These are phyloP conservation scores for Thalassarche chlororhynchos DNA, from an alignment of 2,113 vertebrate genomes.

Conservation along the genomic window DNA sequence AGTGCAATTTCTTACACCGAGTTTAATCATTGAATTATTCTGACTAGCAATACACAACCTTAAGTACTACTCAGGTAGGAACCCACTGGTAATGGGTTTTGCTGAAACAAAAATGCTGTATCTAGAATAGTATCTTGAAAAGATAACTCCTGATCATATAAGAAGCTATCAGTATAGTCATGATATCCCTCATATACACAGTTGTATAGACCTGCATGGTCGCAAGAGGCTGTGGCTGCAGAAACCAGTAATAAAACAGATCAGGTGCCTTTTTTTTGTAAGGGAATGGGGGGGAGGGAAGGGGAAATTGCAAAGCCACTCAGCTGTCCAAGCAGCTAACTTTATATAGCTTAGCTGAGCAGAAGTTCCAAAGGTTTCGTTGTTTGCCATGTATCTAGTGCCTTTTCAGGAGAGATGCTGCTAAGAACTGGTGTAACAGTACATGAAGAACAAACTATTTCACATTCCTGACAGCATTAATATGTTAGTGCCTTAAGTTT, in stretches of 20 bases:
- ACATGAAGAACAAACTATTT: slow-evolving; percentile 6
- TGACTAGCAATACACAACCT: slow-evolving; percentile 58
- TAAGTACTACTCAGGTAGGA: slow-evolving; percentile 67
- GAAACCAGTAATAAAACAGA: background rate
- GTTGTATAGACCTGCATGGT: background rate
- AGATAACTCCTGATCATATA: background rate
- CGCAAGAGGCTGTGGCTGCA: background rate
- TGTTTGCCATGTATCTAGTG: slow-evolving; percentile 37
- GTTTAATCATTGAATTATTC: background rate
- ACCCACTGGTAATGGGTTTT: slow-evolving; percentile 26
- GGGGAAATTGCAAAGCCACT: background rate
- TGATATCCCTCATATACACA: background rate
- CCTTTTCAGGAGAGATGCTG: slow-evolving; percentile 57
- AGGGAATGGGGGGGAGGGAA: background rate
- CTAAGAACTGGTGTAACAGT: slow-evolving; percentile 12
- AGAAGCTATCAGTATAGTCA: background rate
- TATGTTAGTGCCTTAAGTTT: slow-evolving; percentile 68
- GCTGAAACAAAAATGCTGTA: background rate
- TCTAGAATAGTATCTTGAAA: background rate
- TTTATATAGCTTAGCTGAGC: background rate
- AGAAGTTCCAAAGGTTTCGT: background rate
- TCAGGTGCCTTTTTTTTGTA: slow-evolving; percentile 52
- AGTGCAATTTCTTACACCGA: slow-evolving; percentile 61
- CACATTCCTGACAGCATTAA: slow-evolving; percentile 33
- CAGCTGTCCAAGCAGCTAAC: background rate